Percentiles rank a stretch among this genome's conserved stretches.
Conservation (phyloP, 2,888 invertebrate species). For the Chironomus tentans region DNA sequence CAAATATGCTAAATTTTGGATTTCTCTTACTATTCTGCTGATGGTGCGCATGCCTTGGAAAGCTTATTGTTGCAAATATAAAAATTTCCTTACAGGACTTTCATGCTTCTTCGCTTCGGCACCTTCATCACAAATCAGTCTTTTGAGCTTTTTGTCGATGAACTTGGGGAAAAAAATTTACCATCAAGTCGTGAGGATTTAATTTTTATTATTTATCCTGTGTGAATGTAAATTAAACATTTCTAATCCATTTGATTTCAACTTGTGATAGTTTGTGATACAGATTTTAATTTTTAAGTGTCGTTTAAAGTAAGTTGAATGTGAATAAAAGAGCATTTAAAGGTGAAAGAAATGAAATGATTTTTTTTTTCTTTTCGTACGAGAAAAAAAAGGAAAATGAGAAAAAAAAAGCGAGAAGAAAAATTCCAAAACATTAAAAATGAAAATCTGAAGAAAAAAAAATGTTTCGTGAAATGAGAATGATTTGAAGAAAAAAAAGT, state of each 20-base stretch:
- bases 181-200: not conserved
- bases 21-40: not conserved
- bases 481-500: too few species aligned
- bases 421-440: not conserved
- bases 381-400: not conserved
- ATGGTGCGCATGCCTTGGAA: not conserved
- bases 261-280: not conserved
- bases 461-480: too few species aligned
- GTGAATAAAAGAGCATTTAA: not conserved
- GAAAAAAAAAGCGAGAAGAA: not conserved
- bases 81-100: not conserved
- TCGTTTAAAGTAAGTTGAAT: constrained; percentile 15
- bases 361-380: not conserved
- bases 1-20: not conserved
- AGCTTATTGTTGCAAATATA: not conserved
- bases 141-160: not conserved
- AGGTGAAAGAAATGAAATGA: not conserved
- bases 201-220: not conserved
- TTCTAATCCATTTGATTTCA: not conserved
- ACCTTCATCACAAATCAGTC: not conserved
- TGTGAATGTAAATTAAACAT: not conserved
- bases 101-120: not conserved
- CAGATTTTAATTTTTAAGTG: constrained; percentile 1
- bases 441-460: not conserved
- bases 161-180: not conserved